Conservation (phyloP, 35 echinoderm and acorn worm species). For the Antedon bifida region DNA sequence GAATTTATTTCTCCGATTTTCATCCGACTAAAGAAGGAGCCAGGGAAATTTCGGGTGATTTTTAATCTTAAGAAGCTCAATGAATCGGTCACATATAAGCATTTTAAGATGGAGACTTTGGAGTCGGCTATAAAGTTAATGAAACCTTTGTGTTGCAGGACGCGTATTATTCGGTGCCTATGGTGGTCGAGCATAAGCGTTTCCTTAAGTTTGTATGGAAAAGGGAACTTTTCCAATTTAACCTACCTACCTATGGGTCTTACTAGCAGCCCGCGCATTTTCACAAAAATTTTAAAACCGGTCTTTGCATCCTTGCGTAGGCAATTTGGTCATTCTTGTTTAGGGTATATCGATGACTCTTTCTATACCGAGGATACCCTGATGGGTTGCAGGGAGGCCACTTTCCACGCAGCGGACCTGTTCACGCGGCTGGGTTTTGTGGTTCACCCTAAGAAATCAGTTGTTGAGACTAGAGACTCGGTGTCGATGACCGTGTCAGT, state of each 20-base stretch:
- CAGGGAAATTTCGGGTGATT: constrained; percentile 9
- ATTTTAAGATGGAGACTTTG: constrained; percentile 31
- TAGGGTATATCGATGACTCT: constrained; percentile 12
- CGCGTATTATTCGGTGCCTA: constrained; percentile 24
- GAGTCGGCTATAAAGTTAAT: constrained; percentile 13
- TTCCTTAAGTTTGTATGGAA: constrained; percentile 18
- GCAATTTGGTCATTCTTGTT: neutral
- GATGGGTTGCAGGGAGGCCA: neutral
- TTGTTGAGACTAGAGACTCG: constrained; percentile 1
- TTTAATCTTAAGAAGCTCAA: constrained; percentile 2
- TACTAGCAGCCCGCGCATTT: constrained; percentile 11
- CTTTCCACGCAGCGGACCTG: neutral
- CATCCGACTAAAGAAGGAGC: constrained; percentile 16
- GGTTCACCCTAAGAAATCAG: neutral
- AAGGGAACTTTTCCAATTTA: neutral
- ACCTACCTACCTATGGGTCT: neutral
- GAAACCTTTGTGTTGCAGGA: constrained; percentile 8
- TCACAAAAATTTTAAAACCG: constrained; percentile 5
- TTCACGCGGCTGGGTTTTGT: constrained; percentile 1
- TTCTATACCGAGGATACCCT: neutral
- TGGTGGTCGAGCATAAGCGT: neutral
- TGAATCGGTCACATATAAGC: neutral
- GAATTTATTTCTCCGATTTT: constrained; percentile 22
- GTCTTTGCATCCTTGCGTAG: neutral
- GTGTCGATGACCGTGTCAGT: neutral